Percentiles rank a stretch among this genome's conserved stretches.
phyloP scores from a whole-genome alignment of 1,140 invertebrate species.

The Wiebesia pumilae region DNA sequence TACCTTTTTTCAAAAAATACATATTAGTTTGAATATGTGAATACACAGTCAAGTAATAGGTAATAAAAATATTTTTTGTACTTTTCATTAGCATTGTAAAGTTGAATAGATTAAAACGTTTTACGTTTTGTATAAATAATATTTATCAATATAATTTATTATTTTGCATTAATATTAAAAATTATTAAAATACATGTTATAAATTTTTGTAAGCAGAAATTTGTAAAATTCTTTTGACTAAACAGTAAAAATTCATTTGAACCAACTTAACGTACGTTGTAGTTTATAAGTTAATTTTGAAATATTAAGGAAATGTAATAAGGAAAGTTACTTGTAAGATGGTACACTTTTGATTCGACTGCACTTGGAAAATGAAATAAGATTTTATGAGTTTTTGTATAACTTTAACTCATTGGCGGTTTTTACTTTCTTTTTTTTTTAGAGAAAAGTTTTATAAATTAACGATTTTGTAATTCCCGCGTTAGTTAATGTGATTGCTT shows the following conservation, averaged over 20 bases:
- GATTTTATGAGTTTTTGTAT: constrained; percentile 21
- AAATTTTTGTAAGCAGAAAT: neutral
- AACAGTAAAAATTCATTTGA: neutral
- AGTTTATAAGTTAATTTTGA: neutral
- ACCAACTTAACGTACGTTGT: neutral
- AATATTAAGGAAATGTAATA: constrained; percentile 10
- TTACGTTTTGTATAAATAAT: no score
- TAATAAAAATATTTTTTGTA: no score
- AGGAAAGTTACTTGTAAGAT: constrained; percentile 6
- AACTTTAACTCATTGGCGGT: neutral
- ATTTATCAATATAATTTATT: no score
- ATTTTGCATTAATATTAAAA: neutral
- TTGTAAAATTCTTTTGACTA: neutral
- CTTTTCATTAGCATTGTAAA: no score
- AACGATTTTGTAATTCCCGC: neutral
- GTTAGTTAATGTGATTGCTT: neutral
- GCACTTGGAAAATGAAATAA: neutral
- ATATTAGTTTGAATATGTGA: no score
- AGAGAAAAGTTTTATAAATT: constrained; percentile 1
- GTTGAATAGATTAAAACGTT: no score
- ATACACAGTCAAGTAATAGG: no score
- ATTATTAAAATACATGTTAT: neutral
- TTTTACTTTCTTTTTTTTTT: neutral
- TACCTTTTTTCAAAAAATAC: no score
- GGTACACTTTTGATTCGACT: neutral